These are phyloP conservation scores for Volucella bombylans DNA, from an alignment of 2,888 invertebrate species.

Conservation along the genomic window DNA sequence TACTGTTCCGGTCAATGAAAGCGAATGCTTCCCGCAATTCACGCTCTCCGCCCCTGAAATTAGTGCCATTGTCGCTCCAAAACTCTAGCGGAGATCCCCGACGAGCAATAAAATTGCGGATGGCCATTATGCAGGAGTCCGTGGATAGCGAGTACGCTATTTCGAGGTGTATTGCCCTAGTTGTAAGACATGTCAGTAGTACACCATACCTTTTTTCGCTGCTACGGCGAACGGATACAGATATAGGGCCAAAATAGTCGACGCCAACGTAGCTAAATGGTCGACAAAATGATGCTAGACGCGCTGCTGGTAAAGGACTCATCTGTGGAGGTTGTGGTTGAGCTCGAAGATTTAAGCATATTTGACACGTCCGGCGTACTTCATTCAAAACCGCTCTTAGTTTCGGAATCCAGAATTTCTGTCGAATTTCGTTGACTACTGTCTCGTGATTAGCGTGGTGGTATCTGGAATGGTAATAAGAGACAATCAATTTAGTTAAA, in stretches of 20 bases:
- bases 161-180: no score
- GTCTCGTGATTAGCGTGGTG: conserved; percentile 1
- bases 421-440: conserved; percentile 11
- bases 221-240: background rate
- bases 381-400: background rate
- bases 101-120: conserved; percentile 40
- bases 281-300: no score
- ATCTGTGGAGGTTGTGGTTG: no score
- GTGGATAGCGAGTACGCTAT: conserved; percentile 3
- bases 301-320: no score
- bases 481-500: background rate
- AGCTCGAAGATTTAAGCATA: no score
- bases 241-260: no score
- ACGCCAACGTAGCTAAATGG: no score
- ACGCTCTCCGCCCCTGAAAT: conserved; percentile 34
- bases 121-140: conserved; percentile 46
- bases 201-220: conserved; percentile 51
- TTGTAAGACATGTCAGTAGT: conserved; percentile 32
- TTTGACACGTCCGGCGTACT: background rate
- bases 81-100: conserved; percentile 35
- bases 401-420: background rate
- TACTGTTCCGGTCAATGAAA: conserved; percentile 3
- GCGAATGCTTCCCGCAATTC: conserved; percentile 20
- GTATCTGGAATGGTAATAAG: background rate
- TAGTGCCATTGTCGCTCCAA: conserved; percentile 45